phyloP scores from a whole-genome alignment of 2,797 vertebrate genomes.

The Fistularia commersonii region DNA sequence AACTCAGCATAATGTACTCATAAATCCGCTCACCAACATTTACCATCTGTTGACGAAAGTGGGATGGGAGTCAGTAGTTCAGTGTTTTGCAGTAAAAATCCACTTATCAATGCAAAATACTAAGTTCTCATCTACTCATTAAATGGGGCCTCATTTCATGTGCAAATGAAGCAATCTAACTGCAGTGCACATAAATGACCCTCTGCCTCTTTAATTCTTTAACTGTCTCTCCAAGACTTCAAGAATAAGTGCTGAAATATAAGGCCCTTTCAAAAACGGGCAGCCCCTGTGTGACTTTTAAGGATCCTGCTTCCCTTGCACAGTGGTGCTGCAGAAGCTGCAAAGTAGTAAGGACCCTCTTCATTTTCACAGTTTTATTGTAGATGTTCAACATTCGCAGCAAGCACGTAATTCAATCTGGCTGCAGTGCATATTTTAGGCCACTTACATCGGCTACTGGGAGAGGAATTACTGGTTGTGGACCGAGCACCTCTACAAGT shows the following conservation, averaged over 20 bases:
- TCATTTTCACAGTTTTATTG: too few species aligned
- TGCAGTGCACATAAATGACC: slow-evolving; percentile 30
- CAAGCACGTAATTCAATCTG: too few species aligned
- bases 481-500: too few species aligned
- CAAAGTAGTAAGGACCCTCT: too few species aligned
- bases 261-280: slow-evolving; percentile 1
- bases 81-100: slow-evolving; percentile 22
- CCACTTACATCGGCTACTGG: too few species aligned
- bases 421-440: too few species aligned
- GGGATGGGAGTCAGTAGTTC: slow-evolving; percentile 8
- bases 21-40: slow-evolving; percentile 18
- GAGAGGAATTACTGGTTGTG: too few species aligned
- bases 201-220: slow-evolving; percentile 22
- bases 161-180: slow-evolving; percentile 40
- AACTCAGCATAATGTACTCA: slow-evolving; percentile 8
- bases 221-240: slow-evolving; percentile 8
- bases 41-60: slow-evolving; percentile 23
- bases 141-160: slow-evolving; percentile 35
- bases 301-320: slow-evolving; percentile 4
- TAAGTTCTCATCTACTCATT: slow-evolving; percentile 26
- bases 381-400: too few species aligned
- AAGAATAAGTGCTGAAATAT: slow-evolving; percentile 13
- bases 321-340: not conserved
- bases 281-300: slow-evolving; percentile 10
- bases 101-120: slow-evolving; percentile 30